These are phyloP conservation scores for Poliocrania exsul DNA, from an alignment of 2,797 vertebrate species.

Conservation along the genomic window DNA sequence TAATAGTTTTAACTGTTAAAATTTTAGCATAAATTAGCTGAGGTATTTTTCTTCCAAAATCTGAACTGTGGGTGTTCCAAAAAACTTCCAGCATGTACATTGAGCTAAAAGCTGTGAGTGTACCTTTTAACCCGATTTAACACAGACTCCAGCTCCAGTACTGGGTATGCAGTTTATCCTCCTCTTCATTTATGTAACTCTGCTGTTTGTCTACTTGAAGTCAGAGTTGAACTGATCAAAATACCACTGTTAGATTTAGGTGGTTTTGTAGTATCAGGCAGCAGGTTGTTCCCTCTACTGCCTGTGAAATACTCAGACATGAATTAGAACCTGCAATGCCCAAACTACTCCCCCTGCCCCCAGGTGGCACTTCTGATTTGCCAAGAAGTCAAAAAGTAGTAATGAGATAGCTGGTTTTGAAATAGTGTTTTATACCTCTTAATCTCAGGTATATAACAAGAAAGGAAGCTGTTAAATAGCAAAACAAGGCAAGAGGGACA, in stretches of 20 bases:
- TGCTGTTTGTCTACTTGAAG: neutral
- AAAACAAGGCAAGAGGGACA: slow-evolving; percentile 74
- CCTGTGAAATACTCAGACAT: neutral
- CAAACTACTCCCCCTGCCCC: neutral
- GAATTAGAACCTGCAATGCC: neutral
- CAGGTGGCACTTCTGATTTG: neutral
- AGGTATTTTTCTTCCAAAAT: neutral
- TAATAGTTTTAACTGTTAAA: neutral
- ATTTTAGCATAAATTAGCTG: neutral
- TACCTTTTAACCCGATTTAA: neutral
- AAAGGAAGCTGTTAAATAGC: slow-evolving; percentile 77
- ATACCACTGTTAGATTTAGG: neutral
- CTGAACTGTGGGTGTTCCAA: neutral
- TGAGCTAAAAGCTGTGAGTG: neutral
- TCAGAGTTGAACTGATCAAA: neutral
- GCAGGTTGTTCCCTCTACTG: neutral
- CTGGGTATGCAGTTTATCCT: neutral
- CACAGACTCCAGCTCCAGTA: neutral
- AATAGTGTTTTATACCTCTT: slow-evolving; percentile 77
- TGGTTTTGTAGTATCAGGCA: neutral
- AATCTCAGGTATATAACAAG: slow-evolving; percentile 73
- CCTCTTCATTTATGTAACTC: neutral
- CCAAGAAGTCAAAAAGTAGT: slow-evolving; percentile 57
- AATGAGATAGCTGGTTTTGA: slow-evolving; percentile 73
- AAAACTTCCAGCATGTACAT: neutral